Evolutionary conservation across 2,888 invertebrate genomes (phyloP), one percentile per base, ranked within the genome.

Genomic region (Dicroscelio sp.): DNA sequence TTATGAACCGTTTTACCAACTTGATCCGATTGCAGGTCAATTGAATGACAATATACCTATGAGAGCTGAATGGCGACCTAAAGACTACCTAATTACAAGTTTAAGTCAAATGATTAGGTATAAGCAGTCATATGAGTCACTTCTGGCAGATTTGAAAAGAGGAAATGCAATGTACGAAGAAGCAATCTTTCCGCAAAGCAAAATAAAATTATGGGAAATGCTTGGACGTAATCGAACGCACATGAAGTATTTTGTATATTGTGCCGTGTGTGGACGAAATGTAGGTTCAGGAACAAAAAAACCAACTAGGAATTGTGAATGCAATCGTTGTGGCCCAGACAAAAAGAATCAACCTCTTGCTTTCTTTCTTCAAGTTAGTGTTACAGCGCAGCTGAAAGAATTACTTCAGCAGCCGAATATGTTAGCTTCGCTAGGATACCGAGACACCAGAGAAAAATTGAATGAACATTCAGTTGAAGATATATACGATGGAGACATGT

Each of bases 301-400:
- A 25, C 38, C 69, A 23, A 25, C 12, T 1, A 69, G 38, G 43
- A 30, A 69, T 43, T 69, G 69, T 23, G 69, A 25, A 23, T 69
- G 43, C 20, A 43, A 43, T 4, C 17, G 31, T 5, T 25, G 14
- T 83, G 63, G 88, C 4, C 93, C 95, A 0, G 90, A 94, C 69
- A 96, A 87, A 87, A 67, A 69, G 85, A 89, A n/a, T n/a, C n/a
- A n/a, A n/a, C n/a, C n/a, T n/a, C n/a, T n/a, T n/a, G n/a, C n/a
- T n/a, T 38, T n/a, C 23, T 75, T 75, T 25, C 2, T 31, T 31
- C 75, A 75, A 20, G 25, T 75, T n/a, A 75, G 55, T 23, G 33
- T 75, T 30, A 55, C 20, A 75, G 52, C 75, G 27, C 75, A 75
- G 23, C 20, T 75, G 33, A 27, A 14, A 31, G 55, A 75, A 33